Evolutionary conservation across 1,140 invertebrate genomes (phyloP).

Genomic region (Brachionus asplanchnoidis): DNA sequence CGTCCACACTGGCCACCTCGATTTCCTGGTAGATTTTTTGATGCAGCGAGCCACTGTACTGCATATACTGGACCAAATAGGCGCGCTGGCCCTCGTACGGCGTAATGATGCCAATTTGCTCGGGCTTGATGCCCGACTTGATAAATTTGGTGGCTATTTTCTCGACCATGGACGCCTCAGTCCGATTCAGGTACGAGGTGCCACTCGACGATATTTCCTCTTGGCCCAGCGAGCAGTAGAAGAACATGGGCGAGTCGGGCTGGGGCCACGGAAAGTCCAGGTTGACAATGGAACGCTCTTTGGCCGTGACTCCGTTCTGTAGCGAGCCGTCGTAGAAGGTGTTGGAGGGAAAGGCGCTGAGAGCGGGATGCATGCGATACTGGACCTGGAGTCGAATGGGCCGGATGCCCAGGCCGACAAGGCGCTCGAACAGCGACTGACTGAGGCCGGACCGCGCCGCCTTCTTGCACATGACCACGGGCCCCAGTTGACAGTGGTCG

Average conservation of each 20-base stretch:
- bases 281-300: slow-evolving; percentile 79
- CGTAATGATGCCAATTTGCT: slow-evolving; percentile 98
- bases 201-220: slow-evolving; percentile 97
- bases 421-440: slow-evolving; percentile 91
- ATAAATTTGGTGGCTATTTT: slow-evolving; percentile 88
- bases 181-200: slow-evolving; percentile 94
- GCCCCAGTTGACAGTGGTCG: slow-evolving; percentile 96
- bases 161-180: slow-evolving; percentile 96
- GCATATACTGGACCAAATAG: slow-evolving; percentile 96
- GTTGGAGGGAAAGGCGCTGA: slow-evolving; percentile 94
- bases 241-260: slow-evolving; percentile 94
- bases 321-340: slow-evolving; percentile 86
- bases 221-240: slow-evolving; percentile 90
- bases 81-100: slow-evolving; percentile 98
- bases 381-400: slow-evolving; percentile 84
- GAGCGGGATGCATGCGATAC: slow-evolving; percentile 92
- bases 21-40: slow-evolving; percentile 96
- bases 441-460: slow-evolving; percentile 91
- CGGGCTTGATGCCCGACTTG: slow-evolving; percentile 87
- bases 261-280: slow-evolving; percentile 97
- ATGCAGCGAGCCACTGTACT: slow-evolving; percentile 92
- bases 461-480: slow-evolving; percentile 99
- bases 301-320: slow-evolving; percentile 53
- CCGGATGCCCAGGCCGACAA: slow-evolving; percentile 90
- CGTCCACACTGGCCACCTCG: slow-evolving; percentile 97